Base-by-base conservation (phyloP, 2,888 invertebrate genomes). In the Adela reaumurella region DNA sequence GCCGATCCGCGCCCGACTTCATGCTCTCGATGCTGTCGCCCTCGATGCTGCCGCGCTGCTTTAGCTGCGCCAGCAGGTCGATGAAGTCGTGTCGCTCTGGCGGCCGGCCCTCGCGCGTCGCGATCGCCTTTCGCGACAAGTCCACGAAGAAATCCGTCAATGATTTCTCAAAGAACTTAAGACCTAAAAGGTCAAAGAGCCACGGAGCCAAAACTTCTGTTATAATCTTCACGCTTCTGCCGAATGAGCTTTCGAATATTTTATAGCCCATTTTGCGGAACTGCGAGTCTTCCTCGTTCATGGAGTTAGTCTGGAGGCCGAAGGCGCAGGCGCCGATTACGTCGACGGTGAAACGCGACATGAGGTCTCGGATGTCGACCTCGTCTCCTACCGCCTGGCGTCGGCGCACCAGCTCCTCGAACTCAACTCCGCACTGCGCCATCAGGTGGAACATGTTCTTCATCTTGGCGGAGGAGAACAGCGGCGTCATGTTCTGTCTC, bases 401-500 rank as follows among this genome's bases (percentile, higher is more conserved):
- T 14, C n/a, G 35, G n/a, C 62, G 61, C 0, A 73, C 54, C 47
- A 67, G 50, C 0, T 53, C 56, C 42, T 72, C 69, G 2, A 69
- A 62, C 0, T 52, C 53, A 8, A 54, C 47, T 0, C 61, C 50
- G 46, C 66, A 65, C 6, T 62, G 60, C 46, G 62, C 59, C 5
- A 73, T 63, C 10, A 72, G 53, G 50, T 64, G 56, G 46, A 72
- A 74, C 74, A 74, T 74, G 16, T 61, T 68, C 51, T 64, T 72
- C 62, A 73, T 68, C 54, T 72, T 74, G 0, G 64, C 57, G 0
- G 68, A 62, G 0, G 74, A 63, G 53, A 73, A 76, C 0, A 73
- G 47, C 1, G 68, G 68, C 0, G 67, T 67, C 14, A 68, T 49
- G 48, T 70, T 69, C 52, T 72, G 73, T 1, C 74, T 57, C 2